Evolutionary conservation across 2,113 vertebrate genomes (phyloP).

Genomic region (Neoarius graeffei): DNA sequence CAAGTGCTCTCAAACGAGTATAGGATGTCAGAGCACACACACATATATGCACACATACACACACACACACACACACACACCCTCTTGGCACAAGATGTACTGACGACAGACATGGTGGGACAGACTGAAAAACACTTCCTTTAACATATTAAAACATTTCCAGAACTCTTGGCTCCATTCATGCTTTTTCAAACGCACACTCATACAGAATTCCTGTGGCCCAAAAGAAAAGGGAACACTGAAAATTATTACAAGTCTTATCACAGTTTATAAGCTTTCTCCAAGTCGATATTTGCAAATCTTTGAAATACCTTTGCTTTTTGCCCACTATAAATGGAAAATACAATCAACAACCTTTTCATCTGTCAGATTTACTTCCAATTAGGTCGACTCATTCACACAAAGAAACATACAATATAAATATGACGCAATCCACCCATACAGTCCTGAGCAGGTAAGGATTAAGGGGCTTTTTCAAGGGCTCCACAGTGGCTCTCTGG

Average conservation of each 20-base stretch:
- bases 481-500: background rate
- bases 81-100: background rate
- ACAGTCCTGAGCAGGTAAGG: background rate
- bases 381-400: background rate
- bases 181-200: background rate
- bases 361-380: background rate
- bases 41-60: background rate
- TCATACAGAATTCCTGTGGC: conserved; percentile 10
- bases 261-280: conserved; percentile 2
- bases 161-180: background rate
- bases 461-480: background rate
- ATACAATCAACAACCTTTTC: conserved; percentile 12
- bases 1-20: background rate
- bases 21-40: background rate
- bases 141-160: conserved; percentile 8
- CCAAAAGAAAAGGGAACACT: background rate
- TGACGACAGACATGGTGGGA: background rate
- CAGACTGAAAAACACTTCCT: conserved; percentile 8
- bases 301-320: conserved; percentile 4
- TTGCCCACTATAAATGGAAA: background rate
- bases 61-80: conserved; percentile 25
- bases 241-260: conserved; percentile 9
- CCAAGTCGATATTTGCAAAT: background rate
- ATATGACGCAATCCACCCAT: background rate
- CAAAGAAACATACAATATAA: background rate